Evolutionary conservation across 2,797 vertebrate species (phyloP).

Genomic region (Phylloscopus collybita): DNA sequence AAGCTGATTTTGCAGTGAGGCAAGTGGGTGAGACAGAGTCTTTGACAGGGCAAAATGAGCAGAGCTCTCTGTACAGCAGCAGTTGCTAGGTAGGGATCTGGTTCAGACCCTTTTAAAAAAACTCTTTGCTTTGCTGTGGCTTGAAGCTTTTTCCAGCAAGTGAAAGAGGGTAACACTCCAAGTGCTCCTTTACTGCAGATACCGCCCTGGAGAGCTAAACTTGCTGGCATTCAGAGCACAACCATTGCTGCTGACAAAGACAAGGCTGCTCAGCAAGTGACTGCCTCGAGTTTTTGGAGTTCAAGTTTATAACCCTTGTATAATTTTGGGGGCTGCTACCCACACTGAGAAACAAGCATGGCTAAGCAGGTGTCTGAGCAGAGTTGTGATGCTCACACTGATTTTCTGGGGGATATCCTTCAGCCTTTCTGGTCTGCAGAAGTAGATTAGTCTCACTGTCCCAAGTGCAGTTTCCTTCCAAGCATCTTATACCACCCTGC

Average conservation of each 20-base stretch:
- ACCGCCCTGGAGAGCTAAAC: background rate
- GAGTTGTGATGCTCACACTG: background rate
- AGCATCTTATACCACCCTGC: background rate
- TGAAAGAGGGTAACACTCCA: background rate
- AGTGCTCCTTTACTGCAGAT: background rate
- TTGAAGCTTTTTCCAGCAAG: background rate
- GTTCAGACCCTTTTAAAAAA: background rate
- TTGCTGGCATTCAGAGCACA: background rate
- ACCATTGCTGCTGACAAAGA: background rate
- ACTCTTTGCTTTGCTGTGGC: background rate
- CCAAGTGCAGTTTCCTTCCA: background rate
- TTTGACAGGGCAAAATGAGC: background rate
- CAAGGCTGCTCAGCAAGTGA: background rate
- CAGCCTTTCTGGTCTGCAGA: background rate
- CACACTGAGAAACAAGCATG: background rate
- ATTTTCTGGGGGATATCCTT: background rate
- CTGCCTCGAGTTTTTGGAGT: background rate
- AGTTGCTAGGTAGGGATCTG: background rate
- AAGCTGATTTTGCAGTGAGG: background rate
- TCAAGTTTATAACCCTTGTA: accelerated
- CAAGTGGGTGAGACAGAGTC: background rate
- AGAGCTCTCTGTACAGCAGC: background rate
- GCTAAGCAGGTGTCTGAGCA: background rate
- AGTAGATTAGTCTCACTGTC: background rate
- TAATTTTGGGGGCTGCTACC: background rate